These are phyloP conservation scores for Muscicapa comitata DNA, from an alignment of 2,797 vertebrate species.

Conservation along the genomic window DNA sequence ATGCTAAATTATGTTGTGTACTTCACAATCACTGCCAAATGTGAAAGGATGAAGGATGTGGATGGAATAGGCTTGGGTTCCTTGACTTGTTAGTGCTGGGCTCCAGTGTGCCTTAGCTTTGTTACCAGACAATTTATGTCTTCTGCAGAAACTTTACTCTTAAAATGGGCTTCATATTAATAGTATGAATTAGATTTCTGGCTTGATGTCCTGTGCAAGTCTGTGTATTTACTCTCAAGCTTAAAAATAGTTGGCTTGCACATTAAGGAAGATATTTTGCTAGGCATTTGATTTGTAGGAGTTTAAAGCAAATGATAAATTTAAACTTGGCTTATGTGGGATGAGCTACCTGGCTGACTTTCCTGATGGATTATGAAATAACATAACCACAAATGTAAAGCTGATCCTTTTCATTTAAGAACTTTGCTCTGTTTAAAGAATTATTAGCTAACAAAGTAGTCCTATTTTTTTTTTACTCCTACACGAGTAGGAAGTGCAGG, in stretches of 20 bases:
- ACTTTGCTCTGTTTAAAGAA: constrained; percentile 31
- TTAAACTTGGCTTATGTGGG: not conserved
- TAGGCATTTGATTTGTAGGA: constrained; percentile 34
- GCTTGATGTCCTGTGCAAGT: constrained; percentile 10
- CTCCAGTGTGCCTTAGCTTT: constrained; percentile 22
- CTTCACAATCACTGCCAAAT: constrained; percentile 35
- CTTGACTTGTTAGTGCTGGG: not conserved
- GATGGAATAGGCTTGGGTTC: not conserved
- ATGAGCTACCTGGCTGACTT: constrained; percentile 11
- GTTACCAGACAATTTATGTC: constrained; percentile 17
- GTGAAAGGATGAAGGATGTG: constrained; percentile 28
- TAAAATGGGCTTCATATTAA: constrained; percentile 2
- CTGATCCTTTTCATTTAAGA: constrained; percentile 26
- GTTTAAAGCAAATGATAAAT: constrained; percentile 12
- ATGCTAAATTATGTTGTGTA: constrained; percentile 42
- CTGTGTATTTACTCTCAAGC: constrained; percentile 13
- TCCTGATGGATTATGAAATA: constrained; percentile 16
- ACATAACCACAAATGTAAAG: not conserved
- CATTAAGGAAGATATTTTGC: constrained; percentile 18
- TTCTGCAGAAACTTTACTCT: constrained; percentile 34
- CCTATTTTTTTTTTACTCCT: not conserved
- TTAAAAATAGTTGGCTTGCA: constrained; percentile 30
- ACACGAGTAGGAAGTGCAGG: not conserved
- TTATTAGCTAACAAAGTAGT: constrained; percentile 7
- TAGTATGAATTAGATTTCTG: constrained; percentile 3